Evolutionary conservation across 2,797 vertebrate species (phyloP), one percentile per base, ranked within the genome.

Genomic region (Neosilurus hyrtlii): DNA sequence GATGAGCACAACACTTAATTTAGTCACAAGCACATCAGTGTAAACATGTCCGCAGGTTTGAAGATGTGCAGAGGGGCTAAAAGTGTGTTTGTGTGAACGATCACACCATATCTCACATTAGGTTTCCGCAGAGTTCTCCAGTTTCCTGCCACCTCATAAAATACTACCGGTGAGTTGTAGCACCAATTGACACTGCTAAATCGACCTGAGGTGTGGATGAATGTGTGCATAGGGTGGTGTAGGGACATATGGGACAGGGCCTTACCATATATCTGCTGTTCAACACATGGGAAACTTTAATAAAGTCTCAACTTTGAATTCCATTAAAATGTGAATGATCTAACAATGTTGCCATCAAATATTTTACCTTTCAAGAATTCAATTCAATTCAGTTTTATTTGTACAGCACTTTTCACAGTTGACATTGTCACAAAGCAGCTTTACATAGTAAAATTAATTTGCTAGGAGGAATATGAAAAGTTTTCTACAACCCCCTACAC

Each of bases 1-100:
- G 65, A 72, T 51, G 68, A 81, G 82, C 80, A 78, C 67, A 24
- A 74, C 43, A 68, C 76, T 82, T 79, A 84, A 79, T 78, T 85
- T 88, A 86, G 54, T 57, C 81, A 52, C 65, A 78, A 72, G n/a
- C 18, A 26, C 68, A 68, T 43, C 15, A 26, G 68, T 43, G 54
- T 84, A 54, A 80, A 84, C 52, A 24, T 37, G 65, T 76, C 83
- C 20, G 52, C 20, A 52, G 68, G 71, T 52, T 71, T 76, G 63
- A 80, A 54, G 6, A 51, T 68, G 9, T 70, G 63, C 37, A 59
- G 14, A 30, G 30, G 30, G 26, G 52, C 52, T 26, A 35, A 59
- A 77, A 77, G 14, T 35, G 43, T 18, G 18, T 37, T 43, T 2
- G 74, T 43, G 35, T 76, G 74, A 61, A 61, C 14, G 74, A 76